Evolutionary conservation across 2,797 vertebrate genomes (phyloP).

Genomic region (Brotula barbata): DNA sequence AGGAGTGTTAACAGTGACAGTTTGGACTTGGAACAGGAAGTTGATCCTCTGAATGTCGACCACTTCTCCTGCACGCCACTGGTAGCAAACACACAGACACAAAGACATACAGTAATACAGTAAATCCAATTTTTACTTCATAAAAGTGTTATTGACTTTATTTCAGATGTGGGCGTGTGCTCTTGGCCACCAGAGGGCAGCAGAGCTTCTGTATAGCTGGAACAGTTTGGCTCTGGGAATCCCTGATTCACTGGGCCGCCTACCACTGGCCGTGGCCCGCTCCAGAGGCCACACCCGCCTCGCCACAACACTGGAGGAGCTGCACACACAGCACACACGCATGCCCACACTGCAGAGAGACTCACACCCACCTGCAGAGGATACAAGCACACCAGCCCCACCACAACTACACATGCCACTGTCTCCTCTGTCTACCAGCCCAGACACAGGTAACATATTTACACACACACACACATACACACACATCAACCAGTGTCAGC

Average conservation of each 20-base stretch:
- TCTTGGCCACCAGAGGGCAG: slow-evolving; percentile 86
- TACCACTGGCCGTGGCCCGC: slow-evolving; percentile 87
- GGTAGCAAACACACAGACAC: slow-evolving; percentile 69
- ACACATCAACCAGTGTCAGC: too few relatives aligned
- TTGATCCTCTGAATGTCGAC: slow-evolving; percentile 90
- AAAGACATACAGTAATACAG: not conserved
- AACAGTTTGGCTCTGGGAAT: slow-evolving; percentile 82
- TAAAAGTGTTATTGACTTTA: not conserved
- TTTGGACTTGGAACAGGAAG: slow-evolving; percentile 87
- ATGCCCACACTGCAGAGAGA: slow-evolving; percentile 12
- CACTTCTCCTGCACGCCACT: slow-evolving; percentile 92
- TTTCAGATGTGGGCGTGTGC: slow-evolving; percentile 92
- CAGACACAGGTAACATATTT: slow-evolving; percentile 81
- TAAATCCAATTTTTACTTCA: too few relatives aligned
- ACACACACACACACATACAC: not conserved
- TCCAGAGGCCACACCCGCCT: slow-evolving; percentile 86
- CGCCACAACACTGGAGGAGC: slow-evolving; percentile 82
- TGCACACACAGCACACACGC: slow-evolving; percentile 72
- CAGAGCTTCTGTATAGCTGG: slow-evolving; percentile 86
- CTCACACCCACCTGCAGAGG: slow-evolving; percentile 9
- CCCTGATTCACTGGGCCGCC: slow-evolving; percentile 88
- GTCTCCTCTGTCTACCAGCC: slow-evolving; percentile 83
- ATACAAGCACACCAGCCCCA: slow-evolving; percentile 25
- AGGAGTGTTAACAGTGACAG: slow-evolving; percentile 82
- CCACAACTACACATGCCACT: slow-evolving; percentile 53